Conservation (phyloP, 2,113 vertebrate genomes). For the Lanius collurio region DNA sequence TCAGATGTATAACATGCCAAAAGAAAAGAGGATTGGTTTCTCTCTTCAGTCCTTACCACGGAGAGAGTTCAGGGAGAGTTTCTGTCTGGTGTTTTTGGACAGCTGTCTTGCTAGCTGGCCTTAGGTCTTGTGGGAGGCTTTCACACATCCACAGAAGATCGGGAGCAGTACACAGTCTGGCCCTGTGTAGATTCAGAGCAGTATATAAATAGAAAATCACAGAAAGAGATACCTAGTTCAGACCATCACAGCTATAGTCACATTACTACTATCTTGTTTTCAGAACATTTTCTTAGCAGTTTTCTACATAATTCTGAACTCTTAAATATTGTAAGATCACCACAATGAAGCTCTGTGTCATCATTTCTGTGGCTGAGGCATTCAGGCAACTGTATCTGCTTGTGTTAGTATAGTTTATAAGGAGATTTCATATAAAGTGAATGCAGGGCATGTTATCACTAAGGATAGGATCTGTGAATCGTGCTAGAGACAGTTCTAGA, state of each 20-base stretch:
- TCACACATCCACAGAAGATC: background rate
- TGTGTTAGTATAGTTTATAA: background rate
- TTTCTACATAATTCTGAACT: background rate
- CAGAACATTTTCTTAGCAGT: background rate
- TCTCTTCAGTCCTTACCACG: background rate
- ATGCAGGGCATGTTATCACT: background rate
- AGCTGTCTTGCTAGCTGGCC: slow-evolving; percentile 4
- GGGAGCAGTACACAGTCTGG: background rate
- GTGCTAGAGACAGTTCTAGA: background rate
- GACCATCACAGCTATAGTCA: background rate
- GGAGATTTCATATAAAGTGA: background rate
- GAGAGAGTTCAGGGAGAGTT: background rate
- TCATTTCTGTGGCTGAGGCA: background rate
- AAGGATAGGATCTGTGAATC: background rate
- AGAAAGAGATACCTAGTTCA: background rate
- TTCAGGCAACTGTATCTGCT: background rate
- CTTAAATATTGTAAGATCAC: background rate
- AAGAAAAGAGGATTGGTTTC: background rate
- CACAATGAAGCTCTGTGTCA: background rate
- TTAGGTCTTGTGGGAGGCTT: background rate
- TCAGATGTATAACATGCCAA: background rate
- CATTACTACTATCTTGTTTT: background rate
- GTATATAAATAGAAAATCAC: background rate
- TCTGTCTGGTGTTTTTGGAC: background rate
- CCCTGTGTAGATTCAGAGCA: background rate